These are phyloP conservation scores for Zenarchopterus dispar DNA, from an alignment of 2,797 vertebrate genomes.

Conservation along the genomic window DNA sequence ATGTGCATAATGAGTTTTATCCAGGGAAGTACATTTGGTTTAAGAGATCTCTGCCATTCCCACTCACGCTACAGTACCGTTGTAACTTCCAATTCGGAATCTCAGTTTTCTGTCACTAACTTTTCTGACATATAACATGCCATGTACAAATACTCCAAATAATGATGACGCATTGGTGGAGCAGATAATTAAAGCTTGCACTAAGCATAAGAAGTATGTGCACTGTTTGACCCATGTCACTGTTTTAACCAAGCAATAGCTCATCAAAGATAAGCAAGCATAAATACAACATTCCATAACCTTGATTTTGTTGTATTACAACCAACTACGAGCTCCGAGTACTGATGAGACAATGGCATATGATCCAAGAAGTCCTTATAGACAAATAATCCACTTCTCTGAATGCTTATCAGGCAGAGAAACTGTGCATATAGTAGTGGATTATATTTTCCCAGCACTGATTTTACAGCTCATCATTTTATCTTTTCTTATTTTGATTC, in stretches of 20 bases:
- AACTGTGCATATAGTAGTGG: not conserved
- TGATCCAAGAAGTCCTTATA: not conserved
- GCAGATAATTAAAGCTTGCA: slow-evolving; percentile 21
- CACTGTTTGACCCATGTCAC: slow-evolving; percentile 3
- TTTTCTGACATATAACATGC: slow-evolving; percentile 29
- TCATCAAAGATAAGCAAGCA: slow-evolving; percentile 1
- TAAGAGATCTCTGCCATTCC: slow-evolving; percentile 70
- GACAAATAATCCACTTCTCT: not conserved
- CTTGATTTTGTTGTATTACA: not conserved
- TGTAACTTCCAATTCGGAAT: slow-evolving; percentile 47
- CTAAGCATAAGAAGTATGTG: slow-evolving; percentile 11
- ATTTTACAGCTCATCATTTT: slow-evolving; percentile 3
- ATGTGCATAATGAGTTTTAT: slow-evolving; percentile 69
- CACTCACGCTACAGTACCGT: slow-evolving; percentile 45
- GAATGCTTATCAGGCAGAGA: slow-evolving; percentile 5
- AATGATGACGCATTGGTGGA: slow-evolving; percentile 36
- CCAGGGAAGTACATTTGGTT: slow-evolving; percentile 69
- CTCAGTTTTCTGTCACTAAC: slow-evolving; percentile 41
- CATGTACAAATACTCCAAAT: slow-evolving; percentile 26
- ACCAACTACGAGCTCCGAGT: not conserved
- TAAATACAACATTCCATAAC: slow-evolving; percentile 1
- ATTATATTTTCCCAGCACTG: not conserved
- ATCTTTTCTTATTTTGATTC: not conserved
- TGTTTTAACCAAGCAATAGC: not conserved
- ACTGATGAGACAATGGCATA: not conserved